Base-by-base conservation (phyloP, 2,888 invertebrate species). In the Thereva unica region DNA sequence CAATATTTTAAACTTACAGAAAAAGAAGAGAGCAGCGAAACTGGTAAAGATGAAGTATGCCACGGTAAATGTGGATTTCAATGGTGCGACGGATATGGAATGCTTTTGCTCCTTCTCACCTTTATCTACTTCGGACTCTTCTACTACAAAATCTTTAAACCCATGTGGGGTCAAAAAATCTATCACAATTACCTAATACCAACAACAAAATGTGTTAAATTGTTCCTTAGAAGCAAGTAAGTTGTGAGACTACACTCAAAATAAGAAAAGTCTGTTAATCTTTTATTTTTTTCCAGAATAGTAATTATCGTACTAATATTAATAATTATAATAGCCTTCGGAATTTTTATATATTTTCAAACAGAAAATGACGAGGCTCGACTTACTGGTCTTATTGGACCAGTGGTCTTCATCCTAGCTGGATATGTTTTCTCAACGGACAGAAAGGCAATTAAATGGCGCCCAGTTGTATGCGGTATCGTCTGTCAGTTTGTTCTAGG, bases 401-500 rank as follows among this genome's bases (percentile, higher is more conserved):
- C 92, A 2, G 71, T 81, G 0, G 78, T 87, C 8, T 84, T 94
- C 44, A 74, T 93, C 23, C 10, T 85, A 0, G 73, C 86, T 34
- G 88, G 89, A n/a, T 87, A 84, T 74, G 45, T 87, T 5, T 86
- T 87, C 73, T 89, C 89, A 3, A 84, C 85, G 63, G 80, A 87
- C 84, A 85, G 67, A 73, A 80, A 70, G 76, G 83, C 77, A 84
- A 83, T 93, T 4, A 85, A 86, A 68, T 94, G 95, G 95, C 84
- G 89, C 4, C 88, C 90, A 0, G 91, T 97, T 0, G 74, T 89
- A 23, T 87, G 88, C 75, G 97, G 96, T 0, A 81, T 96, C 23
- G 81, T 88, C 0, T 81, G 95, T 5, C 97, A 98, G 82, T 92
- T 97, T 75, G 67, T 87, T 4, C 86, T 97, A 67, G 97, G 94